Evolutionary conservation across 2,113 vertebrate genomes (phyloP).

Genomic region (pig (Sus scrofa)): T2T-Sscrofa CM000824.6:188639001-188639500

Average conservation of each 20-base stretch:
- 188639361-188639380: not conserved
- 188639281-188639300: not conserved
- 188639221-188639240: not conserved
- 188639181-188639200: not conserved
- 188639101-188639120: not conserved
- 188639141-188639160: not conserved
- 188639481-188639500: not conserved
- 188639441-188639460: not conserved
- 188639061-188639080: not conserved
- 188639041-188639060: not conserved
- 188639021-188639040: not conserved
- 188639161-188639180: not conserved
- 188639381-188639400: not conserved
- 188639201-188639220: not conserved
- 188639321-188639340: not conserved
- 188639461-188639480: not conserved
- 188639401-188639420: not conserved
- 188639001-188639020: not conserved
- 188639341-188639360: conserved; percentile 11
- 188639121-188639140: not conserved
- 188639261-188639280: not conserved
- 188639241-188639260: not conserved
- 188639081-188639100: not conserved
- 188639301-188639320: not conserved
- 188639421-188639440: not conserved